These are phyloP conservation scores for Haliaeetus leucogaster DNA, from an alignment of 2,113 vertebrate genomes.

Conservation along the genomic window DNA sequence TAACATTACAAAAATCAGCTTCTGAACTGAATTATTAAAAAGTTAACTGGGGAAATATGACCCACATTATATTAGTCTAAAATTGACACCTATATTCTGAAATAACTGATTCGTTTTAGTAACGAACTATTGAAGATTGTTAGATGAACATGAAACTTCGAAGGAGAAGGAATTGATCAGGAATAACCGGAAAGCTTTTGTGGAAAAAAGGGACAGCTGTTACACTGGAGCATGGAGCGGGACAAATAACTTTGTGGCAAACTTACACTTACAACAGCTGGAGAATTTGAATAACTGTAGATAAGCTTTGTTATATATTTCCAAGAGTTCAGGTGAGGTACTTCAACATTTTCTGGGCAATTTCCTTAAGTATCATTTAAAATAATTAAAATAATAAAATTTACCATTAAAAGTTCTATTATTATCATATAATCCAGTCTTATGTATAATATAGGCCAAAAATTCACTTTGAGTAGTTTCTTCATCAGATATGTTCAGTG, in stretches of 20 bases:
- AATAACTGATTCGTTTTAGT: not conserved
- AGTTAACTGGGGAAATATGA: not conserved
- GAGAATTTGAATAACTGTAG: not conserved
- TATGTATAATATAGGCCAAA: not conserved
- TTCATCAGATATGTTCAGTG: not conserved
- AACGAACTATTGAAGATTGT: not conserved
- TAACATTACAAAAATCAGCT: not conserved
- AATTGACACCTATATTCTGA: not conserved
- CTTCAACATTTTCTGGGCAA: not conserved
- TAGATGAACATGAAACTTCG: not conserved
- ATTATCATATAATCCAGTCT: not conserved
- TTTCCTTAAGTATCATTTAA: not conserved
- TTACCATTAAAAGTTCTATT: not conserved
- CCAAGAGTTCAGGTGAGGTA: not conserved
- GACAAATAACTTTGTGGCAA: not conserved
- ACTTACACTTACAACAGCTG: not conserved
- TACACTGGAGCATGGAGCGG: not conserved
- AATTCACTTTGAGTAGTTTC: not conserved
- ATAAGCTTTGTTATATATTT: not conserved
- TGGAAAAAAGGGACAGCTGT: not conserved
- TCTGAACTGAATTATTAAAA: not conserved
- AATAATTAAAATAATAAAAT: not conserved
- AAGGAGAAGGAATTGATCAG: not conserved
- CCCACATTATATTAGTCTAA: not conserved
- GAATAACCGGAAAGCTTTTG: not conserved